Percentiles rank a stretch among this genome's conserved stretches.
phyloP scores from a whole-genome alignment of 2,113 vertebrate species.

The Amphilophus citrinellus region DNA sequence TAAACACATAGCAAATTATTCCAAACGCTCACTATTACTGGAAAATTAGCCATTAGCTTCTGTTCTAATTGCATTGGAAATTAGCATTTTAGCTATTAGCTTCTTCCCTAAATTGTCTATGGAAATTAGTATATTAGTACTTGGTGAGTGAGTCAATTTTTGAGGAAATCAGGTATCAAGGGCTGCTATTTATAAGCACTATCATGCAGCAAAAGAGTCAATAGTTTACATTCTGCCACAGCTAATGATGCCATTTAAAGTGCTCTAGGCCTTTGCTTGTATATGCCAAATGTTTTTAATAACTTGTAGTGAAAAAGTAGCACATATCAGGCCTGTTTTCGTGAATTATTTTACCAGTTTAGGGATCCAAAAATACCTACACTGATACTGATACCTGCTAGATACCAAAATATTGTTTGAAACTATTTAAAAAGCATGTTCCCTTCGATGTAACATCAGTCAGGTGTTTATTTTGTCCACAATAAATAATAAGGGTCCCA shows the following conservation, averaged over 20 bases:
- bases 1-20: slow-evolving; percentile 59
- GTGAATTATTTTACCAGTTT: neutral
- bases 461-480: neutral
- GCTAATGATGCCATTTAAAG: neutral
- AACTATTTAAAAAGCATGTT: neutral
- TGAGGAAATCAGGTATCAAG: slow-evolving; percentile 8
- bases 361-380: neutral
- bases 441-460: neutral
- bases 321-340: neutral
- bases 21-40: slow-evolving; percentile 39
- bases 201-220: slow-evolving; percentile 13
- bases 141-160: slow-evolving; percentile 28
- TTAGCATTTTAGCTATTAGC: slow-evolving; percentile 56
- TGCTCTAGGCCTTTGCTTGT: neutral
- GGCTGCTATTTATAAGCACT: neutral
- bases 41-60: slow-evolving; percentile 57
- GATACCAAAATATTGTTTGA: neutral
- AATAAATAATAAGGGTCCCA: slow-evolving; percentile 31
- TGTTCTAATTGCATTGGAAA: slow-evolving; percentile 61
- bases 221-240: neutral
- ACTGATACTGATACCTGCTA: neutral
- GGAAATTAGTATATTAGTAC: slow-evolving; percentile 49
- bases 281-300: slow-evolving; percentile 1
- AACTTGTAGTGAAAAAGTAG: neutral
- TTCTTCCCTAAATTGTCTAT: slow-evolving; percentile 47